Evolutionary conservation across 2,113 vertebrate genomes (phyloP), one percentile per base, ranked within the genome.

Genomic region (Sialia sialis): DNA sequence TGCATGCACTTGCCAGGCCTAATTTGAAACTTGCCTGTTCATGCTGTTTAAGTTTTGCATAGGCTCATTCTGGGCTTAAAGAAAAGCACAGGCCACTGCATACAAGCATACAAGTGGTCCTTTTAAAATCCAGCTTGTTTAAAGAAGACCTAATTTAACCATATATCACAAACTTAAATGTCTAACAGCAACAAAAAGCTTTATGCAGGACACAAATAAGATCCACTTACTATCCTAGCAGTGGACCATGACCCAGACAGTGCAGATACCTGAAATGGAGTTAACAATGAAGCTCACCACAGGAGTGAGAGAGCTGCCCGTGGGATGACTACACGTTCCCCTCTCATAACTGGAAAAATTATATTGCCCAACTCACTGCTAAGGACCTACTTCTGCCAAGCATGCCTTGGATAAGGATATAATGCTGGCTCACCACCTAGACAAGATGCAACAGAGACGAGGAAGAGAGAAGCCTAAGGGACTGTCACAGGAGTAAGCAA

Each of bases 361-460:
- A 6, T 1, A 46, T 3, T 69, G 78, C 72, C 76, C 49, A 73
- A 7, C 41, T 66, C 48, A 23, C 22, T 59, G 81, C 55, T 77
- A 43, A 58, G 59, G 77, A 77, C 68, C 68, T 86, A 54, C 60
- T 93, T 58, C 85, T 91, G 92, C 84, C 87, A 84, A 87, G 91
- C 41, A 16, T 17, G 52, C 43, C 25, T 3, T 7, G 30, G 63
- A 72, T 1, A 8, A 89, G 73, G 34, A 30, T 67, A 10, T 16
- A 25, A 32, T 41, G 52, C 87, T 69, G 77, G 75, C 87, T 93
- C 41, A 41, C 44, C 34, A 77, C 67, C 48, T 38, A 54, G 59
- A 17, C 34, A 58, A 76, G 54, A 70, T 54, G 74, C 94, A 87
- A 23, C 1, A 51, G 77, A 67, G 43, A 58, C 2, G 22, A 83